phyloP scores from a whole-genome alignment of 2,888 invertebrate species.

The Lepidocyrtoides sp. region DNA sequence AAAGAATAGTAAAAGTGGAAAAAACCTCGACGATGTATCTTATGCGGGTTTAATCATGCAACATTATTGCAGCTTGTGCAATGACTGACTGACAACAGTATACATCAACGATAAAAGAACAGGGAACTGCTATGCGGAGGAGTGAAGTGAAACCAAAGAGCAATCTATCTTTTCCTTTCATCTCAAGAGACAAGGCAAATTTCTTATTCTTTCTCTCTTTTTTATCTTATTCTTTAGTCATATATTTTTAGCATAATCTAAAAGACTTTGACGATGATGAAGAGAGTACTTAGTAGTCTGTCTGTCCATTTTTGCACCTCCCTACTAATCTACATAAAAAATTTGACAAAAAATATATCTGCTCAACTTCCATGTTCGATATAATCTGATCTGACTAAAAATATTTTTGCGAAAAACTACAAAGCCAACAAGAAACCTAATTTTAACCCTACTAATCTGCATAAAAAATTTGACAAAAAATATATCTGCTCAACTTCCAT shows the following conservation, averaged over 20 bases:
- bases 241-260: background rate
- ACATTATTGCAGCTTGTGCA: slow-evolving; percentile 3
- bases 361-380: too few species aligned
- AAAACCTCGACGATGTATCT: background rate
- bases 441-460: too few species aligned
- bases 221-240: background rate
- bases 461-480: too few species aligned
- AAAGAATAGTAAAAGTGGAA: background rate
- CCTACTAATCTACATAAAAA: too few species aligned
- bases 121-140: background rate
- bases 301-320: too few species aligned
- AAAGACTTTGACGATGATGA: too few species aligned
- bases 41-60: slow-evolving; percentile 26
- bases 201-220: slow-evolving; percentile 26
- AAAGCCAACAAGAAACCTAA: too few species aligned
- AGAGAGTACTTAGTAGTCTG: too few species aligned
- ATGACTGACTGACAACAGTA: background rate
- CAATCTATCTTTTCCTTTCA: slow-evolving; percentile 59
- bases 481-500: too few species aligned
- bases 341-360: too few species aligned
- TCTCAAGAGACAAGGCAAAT: slow-evolving; percentile 18
- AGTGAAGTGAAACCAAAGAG: slow-evolving; percentile 41
- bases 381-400: too few species aligned
- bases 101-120: background rate
- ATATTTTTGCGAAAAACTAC: too few species aligned